These are phyloP conservation scores for Acyrthosiphon pisum DNA, from an alignment of 1,140 invertebrate genomes.

Conservation along the genomic window DNA sequence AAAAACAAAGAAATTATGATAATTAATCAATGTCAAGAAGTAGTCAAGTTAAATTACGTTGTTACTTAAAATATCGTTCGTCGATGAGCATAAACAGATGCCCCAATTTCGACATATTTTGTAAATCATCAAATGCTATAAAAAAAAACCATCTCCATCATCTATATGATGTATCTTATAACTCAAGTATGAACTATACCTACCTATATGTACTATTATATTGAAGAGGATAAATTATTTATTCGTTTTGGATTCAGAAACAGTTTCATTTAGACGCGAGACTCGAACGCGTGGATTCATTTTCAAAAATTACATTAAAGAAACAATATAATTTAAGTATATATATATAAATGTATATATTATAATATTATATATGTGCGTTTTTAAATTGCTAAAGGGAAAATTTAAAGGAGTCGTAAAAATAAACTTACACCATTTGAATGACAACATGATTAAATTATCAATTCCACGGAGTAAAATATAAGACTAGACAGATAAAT, in stretches of 20 bases:
- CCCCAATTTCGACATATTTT: not conserved
- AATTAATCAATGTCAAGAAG: conserved; percentile 1
- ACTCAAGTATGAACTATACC: not conserved
- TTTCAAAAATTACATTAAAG: not conserved
- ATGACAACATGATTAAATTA: not conserved
- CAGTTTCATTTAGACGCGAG: not conserved
- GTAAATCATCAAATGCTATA: not conserved
- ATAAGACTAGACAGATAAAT: not conserved
- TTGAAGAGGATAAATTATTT: not conserved
- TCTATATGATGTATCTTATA: not conserved
- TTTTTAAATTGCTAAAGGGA: not conserved
- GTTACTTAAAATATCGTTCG: not conserved
- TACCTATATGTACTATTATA: not conserved
- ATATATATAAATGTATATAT: no score
- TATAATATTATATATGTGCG: not conserved
- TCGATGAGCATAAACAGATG: not conserved
- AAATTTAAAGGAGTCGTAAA: not conserved
- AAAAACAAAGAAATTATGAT: not conserved
- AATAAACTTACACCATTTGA: not conserved
- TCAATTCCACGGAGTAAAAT: not conserved
- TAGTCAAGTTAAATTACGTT: not conserved
- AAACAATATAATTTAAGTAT: not conserved
- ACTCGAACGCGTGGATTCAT: not conserved
- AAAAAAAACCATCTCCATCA: not conserved
- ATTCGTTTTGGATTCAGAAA: not conserved